phyloP scores from a whole-genome alignment of 30 jellyfish, hydroid and myxozoan species.

The Nemopilema nomurai region DNA sequence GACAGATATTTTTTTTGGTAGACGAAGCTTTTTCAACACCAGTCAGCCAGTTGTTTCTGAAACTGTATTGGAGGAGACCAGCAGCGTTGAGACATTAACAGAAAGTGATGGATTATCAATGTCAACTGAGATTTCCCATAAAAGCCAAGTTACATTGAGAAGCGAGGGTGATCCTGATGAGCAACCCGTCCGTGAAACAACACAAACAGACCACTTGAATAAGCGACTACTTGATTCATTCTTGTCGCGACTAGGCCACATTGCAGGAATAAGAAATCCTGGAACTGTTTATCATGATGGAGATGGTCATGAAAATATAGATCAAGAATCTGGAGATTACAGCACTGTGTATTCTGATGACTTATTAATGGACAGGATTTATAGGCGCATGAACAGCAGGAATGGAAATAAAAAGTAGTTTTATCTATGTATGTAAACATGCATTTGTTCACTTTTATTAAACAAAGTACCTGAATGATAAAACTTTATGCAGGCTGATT shows the following conservation, averaged over 20 bases:
- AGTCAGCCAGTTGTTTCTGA: conserved; percentile 26
- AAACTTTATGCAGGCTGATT: too few species aligned
- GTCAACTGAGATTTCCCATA: background rate
- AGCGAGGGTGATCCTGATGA: conserved; percentile 2
- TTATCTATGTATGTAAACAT: too few species aligned
- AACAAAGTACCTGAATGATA: too few species aligned
- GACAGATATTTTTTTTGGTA: conserved; percentile 52
- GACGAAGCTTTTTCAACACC: conserved; percentile 21
- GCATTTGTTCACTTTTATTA: too few species aligned
- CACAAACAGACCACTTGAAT: conserved; percentile 85
- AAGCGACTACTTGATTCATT: conserved; percentile 73
- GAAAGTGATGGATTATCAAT: background rate
- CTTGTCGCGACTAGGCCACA: conserved; percentile 59
- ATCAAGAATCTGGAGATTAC: conserved; percentile 56
- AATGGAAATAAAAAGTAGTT: conserved; percentile 2
- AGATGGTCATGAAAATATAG: conserved; percentile 17
- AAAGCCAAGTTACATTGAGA: background rate
- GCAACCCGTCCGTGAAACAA: conserved; percentile 37
- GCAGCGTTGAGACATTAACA: conserved; percentile 1
- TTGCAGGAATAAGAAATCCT: conserved; percentile 57
- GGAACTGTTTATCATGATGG: conserved; percentile 23
- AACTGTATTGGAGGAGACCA: conserved; percentile 38
- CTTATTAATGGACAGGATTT: conserved; percentile 87
- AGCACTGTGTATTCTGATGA: conserved; percentile 83
- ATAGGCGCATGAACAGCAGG: conserved; percentile 59